These are phyloP conservation scores for Drosophila subpulchrella DNA, from an alignment of 1,140 invertebrate species.

Conservation along the genomic window DNA sequence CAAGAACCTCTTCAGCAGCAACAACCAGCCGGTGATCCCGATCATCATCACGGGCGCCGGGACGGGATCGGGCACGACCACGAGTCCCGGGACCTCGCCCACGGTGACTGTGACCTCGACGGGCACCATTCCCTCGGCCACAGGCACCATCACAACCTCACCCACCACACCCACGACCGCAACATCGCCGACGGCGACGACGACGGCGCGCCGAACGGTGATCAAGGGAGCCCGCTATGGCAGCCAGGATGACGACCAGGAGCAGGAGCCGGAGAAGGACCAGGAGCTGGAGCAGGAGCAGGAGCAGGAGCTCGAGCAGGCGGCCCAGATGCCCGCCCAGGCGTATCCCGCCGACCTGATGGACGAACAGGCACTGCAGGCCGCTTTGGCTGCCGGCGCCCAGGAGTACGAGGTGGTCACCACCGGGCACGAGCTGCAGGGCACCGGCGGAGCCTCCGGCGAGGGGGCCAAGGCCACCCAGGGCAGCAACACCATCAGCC, in stretches of 20 bases:
- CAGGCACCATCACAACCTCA: constrained; percentile 59
- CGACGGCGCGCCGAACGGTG: neutral
- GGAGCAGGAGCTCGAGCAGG: constrained; percentile 20
- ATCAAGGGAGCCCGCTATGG: constrained; percentile 13
- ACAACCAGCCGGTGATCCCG: constrained; percentile 64
- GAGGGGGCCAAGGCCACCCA: constrained; percentile 65
- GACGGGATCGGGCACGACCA: neutral
- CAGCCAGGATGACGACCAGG: neutral
- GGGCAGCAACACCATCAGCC: constrained; percentile 61
- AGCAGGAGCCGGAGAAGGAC: constrained; percentile 8
- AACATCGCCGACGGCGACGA: constrained; percentile 4
- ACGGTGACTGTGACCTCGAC: constrained; percentile 57
- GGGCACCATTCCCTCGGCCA: constrained; percentile 60
- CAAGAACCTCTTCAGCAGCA: constrained; percentile 74
- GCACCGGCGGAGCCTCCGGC: constrained; percentile 36
- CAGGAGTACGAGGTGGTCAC: constrained; percentile 77
- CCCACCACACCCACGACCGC: constrained; percentile 24
- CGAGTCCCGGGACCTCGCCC: neutral
- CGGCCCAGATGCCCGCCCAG: constrained; percentile 19
- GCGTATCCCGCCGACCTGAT: constrained; percentile 51
- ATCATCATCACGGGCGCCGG: constrained; percentile 71
- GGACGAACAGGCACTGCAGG: constrained; percentile 73
- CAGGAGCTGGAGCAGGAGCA: constrained; percentile 13
- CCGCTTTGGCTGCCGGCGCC: constrained; percentile 71
- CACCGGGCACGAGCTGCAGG: constrained; percentile 54